phyloP scores from a whole-genome alignment of 2,888 invertebrate species.

The Heteropelma amictum region DNA sequence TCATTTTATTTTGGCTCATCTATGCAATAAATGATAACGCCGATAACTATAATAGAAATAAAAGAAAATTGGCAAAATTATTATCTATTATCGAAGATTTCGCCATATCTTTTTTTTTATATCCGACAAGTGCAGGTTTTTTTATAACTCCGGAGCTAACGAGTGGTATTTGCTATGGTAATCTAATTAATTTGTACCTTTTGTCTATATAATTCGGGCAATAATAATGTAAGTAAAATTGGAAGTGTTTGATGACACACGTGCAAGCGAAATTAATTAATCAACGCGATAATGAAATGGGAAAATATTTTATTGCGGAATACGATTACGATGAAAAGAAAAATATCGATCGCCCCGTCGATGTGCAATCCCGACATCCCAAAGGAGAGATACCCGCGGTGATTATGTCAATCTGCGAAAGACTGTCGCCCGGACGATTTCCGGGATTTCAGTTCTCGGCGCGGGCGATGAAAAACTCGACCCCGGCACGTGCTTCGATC shows the following conservation, averaged over 20 bases:
- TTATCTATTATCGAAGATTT: neutral
- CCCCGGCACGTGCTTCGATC: constrained; percentile 24
- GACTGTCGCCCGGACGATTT: constrained; percentile 23
- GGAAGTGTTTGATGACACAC: too few relatives aligned
- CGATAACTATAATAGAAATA: neutral
- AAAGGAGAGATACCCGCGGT: neutral
- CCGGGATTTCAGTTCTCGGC: neutral
- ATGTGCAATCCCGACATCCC: constrained; percentile 7
- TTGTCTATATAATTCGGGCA: too few relatives aligned
- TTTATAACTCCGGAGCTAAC: too few relatives aligned
- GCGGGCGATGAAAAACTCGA: constrained; percentile 1
- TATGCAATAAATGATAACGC: constrained; percentile 21
- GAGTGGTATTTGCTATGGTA: too few relatives aligned
- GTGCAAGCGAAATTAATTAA: too few relatives aligned
- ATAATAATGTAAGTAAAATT: too few relatives aligned
- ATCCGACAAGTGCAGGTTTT: too few relatives aligned
- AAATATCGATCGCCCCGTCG: constrained; percentile 1
- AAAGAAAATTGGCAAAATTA: neutral
- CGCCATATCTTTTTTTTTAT: neutral
- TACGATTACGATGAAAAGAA: too few relatives aligned
- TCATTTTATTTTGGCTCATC: constrained; percentile 47
- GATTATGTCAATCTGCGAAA: constrained; percentile 18
- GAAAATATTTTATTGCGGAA: too few relatives aligned
- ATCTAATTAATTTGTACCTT: too few relatives aligned
- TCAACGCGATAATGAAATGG: too few relatives aligned